These are phyloP conservation scores for Boleophthalmus pectinirostris DNA, from an alignment of 2,113 vertebrate genomes.

Conservation along the genomic window DNA sequence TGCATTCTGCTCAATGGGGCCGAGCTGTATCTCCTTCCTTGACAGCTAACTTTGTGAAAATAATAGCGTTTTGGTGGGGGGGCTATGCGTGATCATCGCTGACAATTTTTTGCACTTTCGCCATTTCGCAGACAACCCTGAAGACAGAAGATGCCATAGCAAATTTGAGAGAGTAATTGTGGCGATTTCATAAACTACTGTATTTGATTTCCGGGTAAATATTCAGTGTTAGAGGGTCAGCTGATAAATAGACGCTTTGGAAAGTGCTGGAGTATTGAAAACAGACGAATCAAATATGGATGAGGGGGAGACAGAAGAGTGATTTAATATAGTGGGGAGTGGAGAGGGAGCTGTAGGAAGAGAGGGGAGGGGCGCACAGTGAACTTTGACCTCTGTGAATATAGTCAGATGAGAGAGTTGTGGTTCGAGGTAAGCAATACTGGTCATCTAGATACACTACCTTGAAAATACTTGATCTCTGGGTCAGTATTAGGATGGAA, in stretches of 20 bases:
- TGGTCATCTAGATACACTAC: too few relatives aligned
- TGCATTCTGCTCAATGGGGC: slow-evolving; percentile 35
- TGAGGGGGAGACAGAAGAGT: slow-evolving; percentile 86
- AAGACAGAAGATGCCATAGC: slow-evolving; percentile 49
- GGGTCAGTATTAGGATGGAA: background rate
- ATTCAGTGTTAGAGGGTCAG: slow-evolving; percentile 78
- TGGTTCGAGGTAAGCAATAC: background rate
- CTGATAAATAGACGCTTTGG: slow-evolving; percentile 97
- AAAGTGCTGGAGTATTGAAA: slow-evolving; percentile 94
- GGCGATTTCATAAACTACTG: slow-evolving; percentile 93
- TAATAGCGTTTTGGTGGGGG: slow-evolving; percentile 55
- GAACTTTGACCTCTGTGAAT: slow-evolving; percentile 87
- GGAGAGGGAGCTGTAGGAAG: slow-evolving; percentile 47
- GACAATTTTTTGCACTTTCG: slow-evolving; percentile 42
- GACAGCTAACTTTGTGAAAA: slow-evolving; percentile 64
- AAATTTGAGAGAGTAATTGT: slow-evolving; percentile 80
- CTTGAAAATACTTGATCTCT: too few relatives aligned
- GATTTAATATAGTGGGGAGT: slow-evolving; percentile 91
- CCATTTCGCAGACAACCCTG: slow-evolving; percentile 59
- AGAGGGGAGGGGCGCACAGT: slow-evolving; percentile 77
- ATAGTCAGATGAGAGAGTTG: slow-evolving; percentile 72
- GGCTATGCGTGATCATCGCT: slow-evolving; percentile 52
- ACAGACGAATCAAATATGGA: slow-evolving; percentile 96
- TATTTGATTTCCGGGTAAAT: slow-evolving; percentile 90
- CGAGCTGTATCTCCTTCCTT: slow-evolving; percentile 41